A percentile compares a stretch with the other conserved stretches of the same genome.
Evolutionary conservation across 2,113 vertebrate genomes (phyloP).

Genomic region (Octodon degus): DNA sequence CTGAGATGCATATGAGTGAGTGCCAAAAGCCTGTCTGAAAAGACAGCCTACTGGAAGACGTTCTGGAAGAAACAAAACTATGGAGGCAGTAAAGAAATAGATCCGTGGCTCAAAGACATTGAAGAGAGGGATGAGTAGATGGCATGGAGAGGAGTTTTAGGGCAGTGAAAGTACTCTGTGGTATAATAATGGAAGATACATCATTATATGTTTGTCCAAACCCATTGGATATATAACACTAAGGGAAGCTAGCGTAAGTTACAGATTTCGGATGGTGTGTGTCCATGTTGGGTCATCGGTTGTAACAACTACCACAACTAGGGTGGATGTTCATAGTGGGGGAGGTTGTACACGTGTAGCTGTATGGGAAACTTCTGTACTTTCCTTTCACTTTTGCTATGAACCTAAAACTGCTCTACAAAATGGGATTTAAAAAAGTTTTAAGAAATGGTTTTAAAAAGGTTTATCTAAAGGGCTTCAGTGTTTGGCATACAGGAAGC

Average conservation of each 20-base stretch:
- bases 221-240: not conserved
- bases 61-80: conserved; percentile 1
- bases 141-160: not conserved
- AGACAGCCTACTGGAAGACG: not conserved
- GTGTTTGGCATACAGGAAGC: not conserved
- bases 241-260: not conserved
- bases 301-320: not conserved
- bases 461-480: not conserved
- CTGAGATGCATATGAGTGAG: not conserved
- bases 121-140: not conserved
- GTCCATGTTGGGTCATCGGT: not conserved
- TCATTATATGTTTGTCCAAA: not conserved
- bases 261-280: not conserved
- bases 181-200: not conserved
- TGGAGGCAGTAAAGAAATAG: not conserved
- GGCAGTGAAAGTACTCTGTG: not conserved
- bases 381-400: not conserved
- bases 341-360: not conserved
- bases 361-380: not conserved
- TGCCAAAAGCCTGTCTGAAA: conserved; percentile 29
- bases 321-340: not conserved
- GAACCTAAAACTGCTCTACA: not conserved
- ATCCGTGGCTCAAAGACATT: not conserved
- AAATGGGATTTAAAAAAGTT: too few relatives aligned
- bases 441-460: too few relatives aligned